Evolutionary conservation across 2,797 vertebrate genomes (phyloP).

Genomic region (Tamandua tetradactyla): DNA sequence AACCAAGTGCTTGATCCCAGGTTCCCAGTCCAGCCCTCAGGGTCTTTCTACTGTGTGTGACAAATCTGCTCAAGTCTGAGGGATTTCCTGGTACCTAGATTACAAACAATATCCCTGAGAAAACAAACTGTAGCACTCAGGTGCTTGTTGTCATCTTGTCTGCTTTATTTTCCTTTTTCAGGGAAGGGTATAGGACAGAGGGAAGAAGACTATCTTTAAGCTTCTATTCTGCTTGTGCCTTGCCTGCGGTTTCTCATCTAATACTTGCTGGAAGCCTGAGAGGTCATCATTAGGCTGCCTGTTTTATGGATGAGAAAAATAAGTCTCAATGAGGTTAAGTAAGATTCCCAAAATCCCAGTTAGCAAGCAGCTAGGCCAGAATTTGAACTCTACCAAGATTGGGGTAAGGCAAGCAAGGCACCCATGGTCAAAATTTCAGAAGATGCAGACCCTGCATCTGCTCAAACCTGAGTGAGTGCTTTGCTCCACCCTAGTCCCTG

Average conservation of each 20-base stretch:
- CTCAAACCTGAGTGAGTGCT: accelerated
- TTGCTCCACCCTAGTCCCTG: neutral
- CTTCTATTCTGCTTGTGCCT: neutral
- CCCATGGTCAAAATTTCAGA: neutral
- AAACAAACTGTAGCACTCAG: neutral
- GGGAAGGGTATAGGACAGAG: neutral
- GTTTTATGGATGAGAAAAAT: neutral
- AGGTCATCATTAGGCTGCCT: neutral
- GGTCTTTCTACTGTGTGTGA: neutral
- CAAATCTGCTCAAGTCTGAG: neutral
- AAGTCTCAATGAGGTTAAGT: neutral
- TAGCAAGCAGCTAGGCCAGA: neutral
- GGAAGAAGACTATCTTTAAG: neutral
- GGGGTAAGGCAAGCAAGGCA: neutral
- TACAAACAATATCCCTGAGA: neutral
- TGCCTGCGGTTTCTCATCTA: neutral
- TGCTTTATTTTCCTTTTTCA: neutral
- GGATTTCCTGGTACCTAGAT: neutral
- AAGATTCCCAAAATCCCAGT: neutral
- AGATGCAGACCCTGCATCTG: neutral
- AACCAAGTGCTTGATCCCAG: neutral
- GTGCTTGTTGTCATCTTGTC: neutral
- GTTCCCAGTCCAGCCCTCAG: neutral
- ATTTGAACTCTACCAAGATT: neutral
- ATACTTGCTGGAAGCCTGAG: neutral